Evolutionary conservation across 2,888 invertebrate species (phyloP).

Genomic region (Rhamnusium bicolor): DNA sequence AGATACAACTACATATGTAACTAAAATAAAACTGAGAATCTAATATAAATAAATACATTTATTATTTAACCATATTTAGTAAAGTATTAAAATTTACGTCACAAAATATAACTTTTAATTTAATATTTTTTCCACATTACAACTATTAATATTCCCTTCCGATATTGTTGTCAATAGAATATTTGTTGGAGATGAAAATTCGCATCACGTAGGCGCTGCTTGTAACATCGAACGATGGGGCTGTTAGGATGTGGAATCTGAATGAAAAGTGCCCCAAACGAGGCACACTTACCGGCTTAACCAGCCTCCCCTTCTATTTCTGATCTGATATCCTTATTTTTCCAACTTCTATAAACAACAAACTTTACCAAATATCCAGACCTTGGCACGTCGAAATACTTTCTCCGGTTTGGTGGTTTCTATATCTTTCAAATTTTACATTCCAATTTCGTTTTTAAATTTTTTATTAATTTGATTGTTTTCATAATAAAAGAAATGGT

Average conservation of each 20-base stretch:
- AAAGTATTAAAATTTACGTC: not conserved
- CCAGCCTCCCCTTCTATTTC: constrained; percentile 28
- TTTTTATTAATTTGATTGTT: constrained; percentile 5
- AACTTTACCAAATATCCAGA: constrained; percentile 33
- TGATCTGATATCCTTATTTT: constrained; percentile 39
- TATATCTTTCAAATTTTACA: not conserved
- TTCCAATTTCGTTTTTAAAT: not conserved
- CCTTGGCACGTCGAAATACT: constrained; percentile 2
- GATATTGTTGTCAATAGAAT: constrained; percentile 66
- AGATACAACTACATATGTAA: too few species aligned
- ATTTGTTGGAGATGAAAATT: constrained; percentile 57
- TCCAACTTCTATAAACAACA: constrained; percentile 38
- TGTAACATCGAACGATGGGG: constrained; percentile 67
- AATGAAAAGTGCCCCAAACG: constrained; percentile 68
- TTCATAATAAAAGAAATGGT: too few species aligned
- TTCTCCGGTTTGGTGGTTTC: not conserved
- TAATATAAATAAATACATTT: too few species aligned
- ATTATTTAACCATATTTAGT: too few species aligned
- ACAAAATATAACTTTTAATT: constrained; percentile 14
- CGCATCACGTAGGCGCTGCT: constrained; percentile 65
- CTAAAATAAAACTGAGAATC: too few species aligned
- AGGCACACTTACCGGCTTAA: constrained; percentile 65
- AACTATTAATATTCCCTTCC: constrained; percentile 47
- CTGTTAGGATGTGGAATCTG: constrained; percentile 67
- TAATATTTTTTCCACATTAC: constrained; percentile 20